Evolutionary conservation across 2,113 vertebrate genomes (phyloP).

Genomic region (Phyllopteryx taeniolatus): DNA sequence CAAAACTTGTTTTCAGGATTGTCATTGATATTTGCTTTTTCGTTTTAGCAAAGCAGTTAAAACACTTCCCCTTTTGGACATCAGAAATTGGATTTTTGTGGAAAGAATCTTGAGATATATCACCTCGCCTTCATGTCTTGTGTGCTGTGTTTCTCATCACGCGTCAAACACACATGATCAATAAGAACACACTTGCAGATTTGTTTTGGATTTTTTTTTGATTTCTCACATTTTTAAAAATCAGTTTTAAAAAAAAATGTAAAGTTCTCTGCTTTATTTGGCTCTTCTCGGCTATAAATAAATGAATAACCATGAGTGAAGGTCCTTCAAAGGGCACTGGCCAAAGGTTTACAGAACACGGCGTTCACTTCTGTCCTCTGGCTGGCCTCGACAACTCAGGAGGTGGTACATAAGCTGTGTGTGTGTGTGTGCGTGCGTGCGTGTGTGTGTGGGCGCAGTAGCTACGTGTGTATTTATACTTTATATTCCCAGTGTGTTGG

Average conservation of each 20-base stretch:
- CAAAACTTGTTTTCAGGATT: too few relatives aligned
- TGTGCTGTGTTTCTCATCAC: too few relatives aligned
- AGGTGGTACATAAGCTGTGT: constrained; percentile 31
- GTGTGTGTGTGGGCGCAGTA: constrained; percentile 27
- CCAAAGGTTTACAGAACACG: constrained; percentile 62
- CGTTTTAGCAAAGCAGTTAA: too few relatives aligned
- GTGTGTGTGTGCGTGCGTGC: constrained; percentile 23
- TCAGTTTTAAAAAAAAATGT: background rate
- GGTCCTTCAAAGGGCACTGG: constrained; percentile 50
- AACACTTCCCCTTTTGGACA: too few relatives aligned
- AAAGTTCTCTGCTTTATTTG: constrained; percentile 12
- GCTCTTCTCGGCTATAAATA: constrained; percentile 44
- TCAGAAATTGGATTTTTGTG: too few relatives aligned
- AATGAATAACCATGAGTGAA: constrained; percentile 52
- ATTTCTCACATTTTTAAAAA: too few relatives aligned
- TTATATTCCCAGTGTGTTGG: constrained; percentile 42
- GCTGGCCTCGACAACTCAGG: constrained; percentile 40
- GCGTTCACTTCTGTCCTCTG: constrained; percentile 58
- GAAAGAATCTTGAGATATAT: too few relatives aligned
- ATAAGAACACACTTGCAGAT: too few relatives aligned
- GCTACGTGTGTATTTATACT: constrained; percentile 47
- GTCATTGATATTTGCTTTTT: too few relatives aligned
- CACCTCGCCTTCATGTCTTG: too few relatives aligned
- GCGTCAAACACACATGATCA: too few relatives aligned
- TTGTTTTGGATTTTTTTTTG: too few relatives aligned